Evolutionary conservation across 1,140 invertebrate genomes (phyloP), one percentile per base, ranked within the genome.

Genomic region (Dryas iulia): DNA sequence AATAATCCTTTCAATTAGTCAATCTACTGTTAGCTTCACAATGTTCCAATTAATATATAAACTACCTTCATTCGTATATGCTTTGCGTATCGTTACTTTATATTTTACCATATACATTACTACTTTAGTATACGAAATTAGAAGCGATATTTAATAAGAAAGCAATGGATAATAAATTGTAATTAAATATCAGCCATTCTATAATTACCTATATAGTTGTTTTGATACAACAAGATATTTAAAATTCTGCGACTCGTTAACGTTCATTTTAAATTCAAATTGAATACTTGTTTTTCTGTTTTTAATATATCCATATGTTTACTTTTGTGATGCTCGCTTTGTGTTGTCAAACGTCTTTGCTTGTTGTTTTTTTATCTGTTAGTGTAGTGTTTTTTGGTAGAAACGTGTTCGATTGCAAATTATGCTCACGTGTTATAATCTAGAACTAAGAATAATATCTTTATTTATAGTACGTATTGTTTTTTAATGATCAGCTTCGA

Each of bases 1-100:
- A 81, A 86, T 86, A 84, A 83, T 74, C 73, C 70, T 62, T 74
- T 74, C 79, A 84, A 83, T 86, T 83, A 82, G 74, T 69, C 83
- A 82, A 84, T 84, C 70, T 80, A 79, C 62, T 66, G 73, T 76
- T 74, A 73, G 62, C 64, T 52, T 53, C 56, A 70, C 81, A 82
- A 85, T 84, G 76, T 73, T 71, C 56, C 77, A 82, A 86, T 84
- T 79, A 72, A 72, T 69, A 70, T 73, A 66, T 66, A 66, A 64
- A 28, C 53, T 26, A 26, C 66, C 33, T 47, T 30, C 7, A 69
- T 26, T 61, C 39, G 58, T 58, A 28, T 33, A 14, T 28, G 31
- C 11, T 31, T 11, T 33, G 18, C 10, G 8, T 4, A 61, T 25
- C 7, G 11, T 1, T 18, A 18, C 25, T 26, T 1, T 14, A 24